phyloP scores from a whole-genome alignment of 2,797 vertebrate species.

The Sciaenops ocellatus region DNA sequence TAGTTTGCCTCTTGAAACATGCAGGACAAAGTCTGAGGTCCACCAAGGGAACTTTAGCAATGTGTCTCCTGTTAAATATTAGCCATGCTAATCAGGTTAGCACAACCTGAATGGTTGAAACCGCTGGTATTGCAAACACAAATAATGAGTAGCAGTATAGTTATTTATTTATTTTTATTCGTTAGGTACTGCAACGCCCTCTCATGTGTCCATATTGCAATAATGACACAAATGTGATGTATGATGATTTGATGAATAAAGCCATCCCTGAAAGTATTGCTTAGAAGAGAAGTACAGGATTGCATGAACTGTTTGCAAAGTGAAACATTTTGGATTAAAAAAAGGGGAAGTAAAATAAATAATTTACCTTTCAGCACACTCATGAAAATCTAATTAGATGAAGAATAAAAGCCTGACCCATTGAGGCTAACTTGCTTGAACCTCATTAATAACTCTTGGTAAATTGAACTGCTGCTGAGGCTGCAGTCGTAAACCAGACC shows the following conservation, averaged over 20 bases:
- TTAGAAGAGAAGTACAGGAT: neutral
- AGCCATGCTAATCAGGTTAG: neutral
- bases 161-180: neutral
- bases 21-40: neutral
- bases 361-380: slow-evolving; percentile 39
- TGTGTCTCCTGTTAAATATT: neutral
- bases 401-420: slow-evolving; percentile 38
- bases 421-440: slow-evolving; percentile 36
- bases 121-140: neutral
- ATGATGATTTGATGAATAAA: neutral
- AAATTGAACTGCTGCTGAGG: slow-evolving; percentile 60
- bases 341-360: slow-evolving; percentile 18
- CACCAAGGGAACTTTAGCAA: neutral
- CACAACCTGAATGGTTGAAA: neutral
- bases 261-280: neutral
- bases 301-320: neutral
- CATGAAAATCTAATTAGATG: slow-evolving; percentile 45
- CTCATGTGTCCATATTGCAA: neutral
- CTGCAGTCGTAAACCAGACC: slow-evolving; percentile 43
- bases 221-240: neutral
- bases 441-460: slow-evolving; percentile 58
- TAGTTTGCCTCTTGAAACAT: neutral
- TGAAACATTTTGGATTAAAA: neutral
- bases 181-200: neutral
- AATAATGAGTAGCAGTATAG: neutral